Evolutionary conservation across 2,113 vertebrate genomes (phyloP).

Genomic region (Oxyura jamaicensis): DNA sequence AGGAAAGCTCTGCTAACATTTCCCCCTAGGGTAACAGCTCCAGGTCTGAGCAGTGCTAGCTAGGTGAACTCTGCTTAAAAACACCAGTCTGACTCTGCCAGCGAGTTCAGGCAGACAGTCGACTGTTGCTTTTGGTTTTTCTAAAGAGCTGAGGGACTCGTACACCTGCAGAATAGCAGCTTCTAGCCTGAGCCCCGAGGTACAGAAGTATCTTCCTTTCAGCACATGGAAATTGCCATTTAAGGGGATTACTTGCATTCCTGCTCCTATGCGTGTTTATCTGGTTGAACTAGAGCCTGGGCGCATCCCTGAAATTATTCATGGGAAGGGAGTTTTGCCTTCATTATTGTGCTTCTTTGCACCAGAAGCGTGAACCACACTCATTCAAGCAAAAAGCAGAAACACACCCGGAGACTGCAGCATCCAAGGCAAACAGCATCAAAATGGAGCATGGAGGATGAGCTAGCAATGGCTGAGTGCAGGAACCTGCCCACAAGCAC

Average conservation of each 20-base stretch:
- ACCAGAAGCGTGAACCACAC: background rate
- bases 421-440: constrained; percentile 6
- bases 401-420: fast-evolving
- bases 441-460: background rate
- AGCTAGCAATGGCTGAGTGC: background rate
- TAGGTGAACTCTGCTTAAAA: background rate
- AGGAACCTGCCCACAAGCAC: background rate
- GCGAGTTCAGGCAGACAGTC: background rate
- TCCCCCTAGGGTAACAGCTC: background rate
- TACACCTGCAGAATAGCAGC: background rate
- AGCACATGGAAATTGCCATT: background rate
- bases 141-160: background rate
- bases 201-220: background rate
- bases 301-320: background rate
- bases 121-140: background rate
- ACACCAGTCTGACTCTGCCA: background rate
- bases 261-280: background rate
- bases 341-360: background rate
- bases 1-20: background rate
- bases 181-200: background rate
- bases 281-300: background rate
- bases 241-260: background rate
- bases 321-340: background rate
- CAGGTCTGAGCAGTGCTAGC: background rate
- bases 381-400: background rate